Evolutionary conservation across 2,113 vertebrate genomes (phyloP).

Genomic region (Platichthys flesus): DNA sequence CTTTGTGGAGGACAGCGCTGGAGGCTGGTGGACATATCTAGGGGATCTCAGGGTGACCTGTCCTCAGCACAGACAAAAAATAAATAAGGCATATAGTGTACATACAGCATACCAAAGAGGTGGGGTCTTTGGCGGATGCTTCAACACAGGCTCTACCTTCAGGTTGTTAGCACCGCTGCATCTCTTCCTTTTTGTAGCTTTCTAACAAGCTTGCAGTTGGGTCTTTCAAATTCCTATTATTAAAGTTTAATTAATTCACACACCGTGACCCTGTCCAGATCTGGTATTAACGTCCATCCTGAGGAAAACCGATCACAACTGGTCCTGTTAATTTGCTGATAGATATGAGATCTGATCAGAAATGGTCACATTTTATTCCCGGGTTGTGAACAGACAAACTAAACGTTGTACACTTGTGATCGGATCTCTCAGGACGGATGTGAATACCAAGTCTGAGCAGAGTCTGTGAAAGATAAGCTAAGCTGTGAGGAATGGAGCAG

Average conservation of each 20-base stretch:
- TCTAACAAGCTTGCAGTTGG: not conserved
- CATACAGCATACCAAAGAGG: constrained; percentile 64
- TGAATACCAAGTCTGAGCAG: no score
- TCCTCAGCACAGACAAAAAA: constrained; percentile 44
- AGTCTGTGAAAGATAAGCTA: not conserved
- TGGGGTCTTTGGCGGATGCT: not conserved
- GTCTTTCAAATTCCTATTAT: constrained; percentile 7
- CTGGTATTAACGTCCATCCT: no score
- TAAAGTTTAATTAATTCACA: constrained; percentile 6
- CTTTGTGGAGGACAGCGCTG: constrained; percentile 65
- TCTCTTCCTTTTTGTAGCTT: constrained; percentile 3
- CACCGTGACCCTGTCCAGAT: not conserved
- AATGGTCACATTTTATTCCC: no score
- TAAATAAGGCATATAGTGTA: constrained; percentile 25
- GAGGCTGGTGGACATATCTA: constrained; percentile 63
- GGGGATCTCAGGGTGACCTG: constrained; percentile 73
- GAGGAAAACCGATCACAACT: no score
- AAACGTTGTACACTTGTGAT: no score
- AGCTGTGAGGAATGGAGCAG: constrained; percentile 8
- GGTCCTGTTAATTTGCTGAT: no score
- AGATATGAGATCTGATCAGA: no score
- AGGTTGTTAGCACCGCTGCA: no score
- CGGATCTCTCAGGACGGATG: no score
- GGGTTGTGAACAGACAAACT: no score
- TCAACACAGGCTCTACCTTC: not conserved